Conservation (phyloP, 1,140 invertebrate genomes). For the Fragariocoptes setiger region DNA sequence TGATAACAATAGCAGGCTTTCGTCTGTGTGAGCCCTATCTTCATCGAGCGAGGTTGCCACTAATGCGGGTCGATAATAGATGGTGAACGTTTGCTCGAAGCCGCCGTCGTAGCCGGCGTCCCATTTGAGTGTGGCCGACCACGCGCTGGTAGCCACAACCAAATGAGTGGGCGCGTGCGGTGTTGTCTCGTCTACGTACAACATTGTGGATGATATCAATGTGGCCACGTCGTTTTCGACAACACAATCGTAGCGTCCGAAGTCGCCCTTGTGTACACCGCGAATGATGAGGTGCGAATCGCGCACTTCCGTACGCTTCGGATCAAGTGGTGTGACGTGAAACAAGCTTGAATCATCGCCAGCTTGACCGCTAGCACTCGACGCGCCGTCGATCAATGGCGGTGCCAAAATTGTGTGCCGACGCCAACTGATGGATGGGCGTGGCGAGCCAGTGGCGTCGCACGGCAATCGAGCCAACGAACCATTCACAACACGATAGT, state of each 20-base stretch:
- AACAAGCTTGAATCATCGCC: neutral
- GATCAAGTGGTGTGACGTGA: neutral
- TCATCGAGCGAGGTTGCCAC: no score
- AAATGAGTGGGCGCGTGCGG: conserved; percentile 85
- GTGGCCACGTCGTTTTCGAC: conserved; percentile 76
- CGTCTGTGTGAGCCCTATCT: no score
- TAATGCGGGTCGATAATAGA: conserved; percentile 47
- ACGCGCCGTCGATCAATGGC: neutral
- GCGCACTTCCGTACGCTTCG: conserved; percentile 28
- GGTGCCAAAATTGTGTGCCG: neutral
- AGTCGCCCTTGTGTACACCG: conserved; percentile 48
- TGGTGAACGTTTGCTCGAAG: conserved; percentile 69
- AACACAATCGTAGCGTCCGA: conserved; percentile 76
- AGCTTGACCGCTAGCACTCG: neutral
- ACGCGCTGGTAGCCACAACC: conserved; percentile 44
- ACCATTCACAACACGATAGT: conserved; percentile 48
- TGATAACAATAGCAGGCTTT: no score
- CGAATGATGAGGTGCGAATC: conserved; percentile 73
- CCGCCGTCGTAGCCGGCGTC: conserved; percentile 76
- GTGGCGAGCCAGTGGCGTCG: conserved; percentile 1
- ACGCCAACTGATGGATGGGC: neutral
- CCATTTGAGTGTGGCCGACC: conserved; percentile 61
- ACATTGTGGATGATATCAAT: conserved; percentile 50
- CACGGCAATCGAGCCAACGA: conserved; percentile 2
- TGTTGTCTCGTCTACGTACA: conserved; percentile 75